phyloP scores from a whole-genome alignment of 2,113 vertebrate genomes.

The Leucoraja erinaceus region DNA sequence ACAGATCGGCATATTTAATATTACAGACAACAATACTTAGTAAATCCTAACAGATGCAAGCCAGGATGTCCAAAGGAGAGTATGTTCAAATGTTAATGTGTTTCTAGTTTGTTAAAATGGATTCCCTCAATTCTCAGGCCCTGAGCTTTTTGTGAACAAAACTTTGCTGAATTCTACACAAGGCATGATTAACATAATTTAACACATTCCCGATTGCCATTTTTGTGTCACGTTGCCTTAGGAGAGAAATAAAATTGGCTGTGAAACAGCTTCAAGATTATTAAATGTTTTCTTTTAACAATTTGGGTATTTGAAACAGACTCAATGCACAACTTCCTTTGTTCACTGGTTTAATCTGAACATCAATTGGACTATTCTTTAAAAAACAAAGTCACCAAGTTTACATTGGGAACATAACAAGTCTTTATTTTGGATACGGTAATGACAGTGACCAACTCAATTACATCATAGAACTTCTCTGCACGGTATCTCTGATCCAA shows the following conservation, averaged over 20 bases:
- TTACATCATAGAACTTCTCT: background rate
- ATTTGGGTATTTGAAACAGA: background rate
- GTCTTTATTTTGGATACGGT: background rate
- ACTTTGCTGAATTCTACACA: background rate
- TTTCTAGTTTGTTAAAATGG: background rate
- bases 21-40: conserved; percentile 8
- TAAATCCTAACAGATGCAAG: background rate
- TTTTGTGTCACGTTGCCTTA: background rate
- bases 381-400: background rate
- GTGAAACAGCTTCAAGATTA: background rate
- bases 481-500: background rate
- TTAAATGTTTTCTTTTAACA: background rate
- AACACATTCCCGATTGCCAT: background rate
- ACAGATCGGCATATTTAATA: background rate
- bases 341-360: background rate
- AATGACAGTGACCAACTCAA: background rate
- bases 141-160: conserved; percentile 10
- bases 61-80: background rate
- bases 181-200: background rate
- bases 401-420: background rate
- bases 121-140: background rate
- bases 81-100: background rate
- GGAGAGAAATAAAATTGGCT: background rate
- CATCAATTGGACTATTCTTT: background rate
- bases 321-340: background rate